phyloP scores from a whole-genome alignment of 64 coral and sea anemone species.

The Porites australiensis region DNA sequence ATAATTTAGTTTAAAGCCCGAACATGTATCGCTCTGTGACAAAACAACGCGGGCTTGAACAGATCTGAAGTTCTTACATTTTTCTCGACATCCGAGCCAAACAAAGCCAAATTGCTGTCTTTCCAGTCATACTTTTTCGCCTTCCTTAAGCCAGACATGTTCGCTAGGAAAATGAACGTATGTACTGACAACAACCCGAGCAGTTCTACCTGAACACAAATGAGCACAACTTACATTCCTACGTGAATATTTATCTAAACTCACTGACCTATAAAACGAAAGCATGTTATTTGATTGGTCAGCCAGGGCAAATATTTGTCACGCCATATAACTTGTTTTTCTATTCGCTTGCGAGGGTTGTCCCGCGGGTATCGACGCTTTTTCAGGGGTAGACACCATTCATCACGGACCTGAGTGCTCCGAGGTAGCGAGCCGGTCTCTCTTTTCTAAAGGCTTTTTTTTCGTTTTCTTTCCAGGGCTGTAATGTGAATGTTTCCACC shows the following conservation, averaged over 20 bases:
- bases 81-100: constrained; percentile 73
- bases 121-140: constrained; percentile 80
- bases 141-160: constrained; percentile 74
- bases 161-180: not conserved
- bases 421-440: no score
- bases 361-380: no score
- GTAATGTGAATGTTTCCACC: no score
- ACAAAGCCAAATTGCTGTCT: constrained; percentile 70
- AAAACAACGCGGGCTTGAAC: not conserved
- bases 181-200: not conserved
- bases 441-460: no score
- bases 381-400: no score
- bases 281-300: not conserved
- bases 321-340: not conserved
- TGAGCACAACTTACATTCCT: not conserved
- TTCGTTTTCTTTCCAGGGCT: no score
- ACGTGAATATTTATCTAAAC: not conserved
- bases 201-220: no score
- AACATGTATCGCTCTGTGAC: not conserved
- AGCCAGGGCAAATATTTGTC: not conserved
- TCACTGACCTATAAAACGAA: not conserved
- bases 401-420: no score
- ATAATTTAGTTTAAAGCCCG: no score
- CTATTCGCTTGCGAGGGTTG: no score
- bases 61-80: constrained; percentile 30